A percentile compares a stretch with the other conserved stretches of the same genome.
Evolutionary conservation across 2,113 vertebrate genomes (phyloP).

Genomic region (Osmerus eperlanus): DNA sequence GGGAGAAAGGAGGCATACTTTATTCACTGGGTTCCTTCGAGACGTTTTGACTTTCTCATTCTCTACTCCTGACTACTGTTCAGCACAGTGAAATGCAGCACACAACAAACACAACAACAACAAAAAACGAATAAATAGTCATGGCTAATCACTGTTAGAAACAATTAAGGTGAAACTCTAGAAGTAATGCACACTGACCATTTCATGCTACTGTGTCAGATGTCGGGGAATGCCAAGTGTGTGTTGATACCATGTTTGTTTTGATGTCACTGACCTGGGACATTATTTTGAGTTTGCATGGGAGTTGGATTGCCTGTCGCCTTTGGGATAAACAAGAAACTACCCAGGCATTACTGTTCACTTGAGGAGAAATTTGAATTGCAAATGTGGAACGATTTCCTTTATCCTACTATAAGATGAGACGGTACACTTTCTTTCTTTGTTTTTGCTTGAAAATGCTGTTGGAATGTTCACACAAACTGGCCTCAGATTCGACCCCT

Average conservation of each 20-base stretch:
- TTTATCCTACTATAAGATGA: not conserved
- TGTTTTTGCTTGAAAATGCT: not conserved
- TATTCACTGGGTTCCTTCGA: slow-evolving; percentile 12
- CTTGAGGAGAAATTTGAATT: not conserved
- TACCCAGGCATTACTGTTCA: not conserved
- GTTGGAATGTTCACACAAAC: not conserved
- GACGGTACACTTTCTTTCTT: not conserved
- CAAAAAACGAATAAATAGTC: not conserved
- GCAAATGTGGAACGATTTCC: not conserved
- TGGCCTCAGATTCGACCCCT: no score
- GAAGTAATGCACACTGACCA: not conserved
- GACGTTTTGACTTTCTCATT: slow-evolving; percentile 13
- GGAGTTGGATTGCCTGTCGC: not conserved
- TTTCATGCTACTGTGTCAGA: not conserved
- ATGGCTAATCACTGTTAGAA: slow-evolving; percentile 3
- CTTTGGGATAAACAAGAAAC: not conserved
- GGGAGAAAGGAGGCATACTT: not conserved
- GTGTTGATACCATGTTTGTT: not conserved
- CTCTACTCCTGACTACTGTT: slow-evolving; percentile 25
- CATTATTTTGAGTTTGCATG: not conserved
- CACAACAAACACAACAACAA: not conserved
- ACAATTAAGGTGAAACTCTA: not conserved
- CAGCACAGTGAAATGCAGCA: not conserved
- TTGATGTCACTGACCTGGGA: not conserved
- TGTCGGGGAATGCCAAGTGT: not conserved